Conservation (phyloP, 2,888 invertebrate genomes). For the Papilio elwesi region DNA sequence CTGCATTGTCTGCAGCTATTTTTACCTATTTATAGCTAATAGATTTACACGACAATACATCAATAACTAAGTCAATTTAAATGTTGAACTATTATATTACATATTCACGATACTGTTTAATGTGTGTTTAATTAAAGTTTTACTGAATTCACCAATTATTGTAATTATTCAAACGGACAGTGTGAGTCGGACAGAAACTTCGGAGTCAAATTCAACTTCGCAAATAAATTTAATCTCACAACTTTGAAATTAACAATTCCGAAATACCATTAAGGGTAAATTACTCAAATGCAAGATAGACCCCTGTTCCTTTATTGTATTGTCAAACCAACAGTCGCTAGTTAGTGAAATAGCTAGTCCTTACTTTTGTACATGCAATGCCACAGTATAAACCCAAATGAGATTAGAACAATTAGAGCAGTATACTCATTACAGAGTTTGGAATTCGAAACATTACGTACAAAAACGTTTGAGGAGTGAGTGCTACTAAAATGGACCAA, state of each 20-base stretch:
- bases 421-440: slow-evolving; percentile 39
- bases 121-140: too few species aligned
- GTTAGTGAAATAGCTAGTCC: slow-evolving; percentile 54
- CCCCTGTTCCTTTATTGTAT: slow-evolving; percentile 67
- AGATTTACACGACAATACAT: too few species aligned
- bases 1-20: too few species aligned
- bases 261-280: slow-evolving; percentile 64
- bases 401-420: slow-evolving; percentile 32
- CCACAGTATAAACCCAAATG: slow-evolving; percentile 44
- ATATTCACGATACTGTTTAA: too few species aligned
- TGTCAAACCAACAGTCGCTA: slow-evolving; percentile 72
- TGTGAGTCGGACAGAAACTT: not conserved
- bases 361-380: slow-evolving; percentile 43
- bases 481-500: slow-evolving; percentile 69
- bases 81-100: too few species aligned
- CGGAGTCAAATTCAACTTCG: slow-evolving; percentile 42
- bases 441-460: slow-evolving; percentile 49
- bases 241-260: slow-evolving; percentile 70
- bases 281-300: slow-evolving; percentile 73
- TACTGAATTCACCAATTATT: not conserved
- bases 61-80: too few species aligned
- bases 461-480: slow-evolving; percentile 55
- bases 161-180: slow-evolving; percentile 6
- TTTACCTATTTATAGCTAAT: too few species aligned
- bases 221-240: slow-evolving; percentile 40